phyloP scores from a whole-genome alignment of 2,797 vertebrate genomes.

The Dryobates pubescens region DNA sequence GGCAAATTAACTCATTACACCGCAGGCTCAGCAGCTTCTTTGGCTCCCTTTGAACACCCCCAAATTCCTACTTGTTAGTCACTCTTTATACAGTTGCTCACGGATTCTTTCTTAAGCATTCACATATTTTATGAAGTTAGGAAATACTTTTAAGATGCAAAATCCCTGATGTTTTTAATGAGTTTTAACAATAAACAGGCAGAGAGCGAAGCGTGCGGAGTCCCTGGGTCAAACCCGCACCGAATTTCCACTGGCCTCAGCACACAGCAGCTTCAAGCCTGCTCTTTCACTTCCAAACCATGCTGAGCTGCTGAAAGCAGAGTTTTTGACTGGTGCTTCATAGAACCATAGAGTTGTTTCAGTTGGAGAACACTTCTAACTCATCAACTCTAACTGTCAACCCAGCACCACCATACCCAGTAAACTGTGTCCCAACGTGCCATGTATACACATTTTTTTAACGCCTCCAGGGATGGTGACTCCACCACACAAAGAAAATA shows the following conservation, averaged over 20 bases:
- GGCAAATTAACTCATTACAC: conserved; percentile 11
- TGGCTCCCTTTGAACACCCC: conserved; percentile 24
- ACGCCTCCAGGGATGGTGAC: not conserved
- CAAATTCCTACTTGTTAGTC: not conserved
- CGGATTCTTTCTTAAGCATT: conserved; percentile 35
- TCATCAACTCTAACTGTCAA: no score
- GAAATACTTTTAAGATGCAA: conserved; percentile 29
- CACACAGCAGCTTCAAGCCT: not conserved
- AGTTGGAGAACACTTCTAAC: no score
- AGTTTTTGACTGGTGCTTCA: not conserved
- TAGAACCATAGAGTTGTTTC: no score
- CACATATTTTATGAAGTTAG: conserved; percentile 27
- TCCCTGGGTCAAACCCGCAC: not conserved
- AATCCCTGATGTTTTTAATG: conserved; percentile 42
- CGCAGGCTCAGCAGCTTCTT: not conserved
- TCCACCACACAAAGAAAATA: not conserved
- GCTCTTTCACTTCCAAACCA: conserved; percentile 4
- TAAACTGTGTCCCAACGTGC: no score
- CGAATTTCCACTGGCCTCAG: conserved; percentile 34
- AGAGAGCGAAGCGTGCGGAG: not conserved
- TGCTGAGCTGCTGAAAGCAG: not conserved
- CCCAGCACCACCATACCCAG: no score
- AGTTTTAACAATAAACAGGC: conserved; percentile 52
- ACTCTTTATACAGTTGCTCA: not conserved
- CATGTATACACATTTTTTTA: no score